Evolutionary conservation across 2,888 invertebrate genomes (phyloP).

Genomic region (Prenolepis imparis): DNA sequence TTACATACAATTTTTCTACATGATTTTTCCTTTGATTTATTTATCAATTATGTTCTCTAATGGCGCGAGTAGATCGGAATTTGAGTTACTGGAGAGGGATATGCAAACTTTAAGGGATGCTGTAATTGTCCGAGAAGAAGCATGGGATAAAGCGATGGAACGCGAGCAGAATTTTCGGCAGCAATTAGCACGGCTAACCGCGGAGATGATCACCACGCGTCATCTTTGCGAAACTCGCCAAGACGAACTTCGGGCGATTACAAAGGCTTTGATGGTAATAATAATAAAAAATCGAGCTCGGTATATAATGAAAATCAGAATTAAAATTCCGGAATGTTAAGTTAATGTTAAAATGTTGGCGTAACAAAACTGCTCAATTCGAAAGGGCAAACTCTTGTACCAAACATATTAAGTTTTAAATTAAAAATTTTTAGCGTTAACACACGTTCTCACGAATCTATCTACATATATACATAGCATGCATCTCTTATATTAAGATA

Average conservation of each 20-base stretch:
- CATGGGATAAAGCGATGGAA: constrained; percentile 78
- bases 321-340: background rate
- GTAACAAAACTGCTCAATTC: background rate
- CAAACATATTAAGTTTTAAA: background rate
- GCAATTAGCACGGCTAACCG: constrained; percentile 79
- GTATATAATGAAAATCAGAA: background rate
- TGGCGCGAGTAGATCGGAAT: constrained; percentile 75
- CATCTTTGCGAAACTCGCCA: constrained; percentile 80
- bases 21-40: background rate
- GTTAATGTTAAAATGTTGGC: background rate
- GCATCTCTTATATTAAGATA: background rate
- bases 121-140: constrained; percentile 78
- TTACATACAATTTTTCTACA: background rate
- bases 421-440: background rate
- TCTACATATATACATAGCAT: background rate
- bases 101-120: constrained; percentile 80
- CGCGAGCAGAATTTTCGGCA: constrained; percentile 80
- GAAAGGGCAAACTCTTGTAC: background rate
- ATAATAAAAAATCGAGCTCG: background rate
- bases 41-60: background rate
- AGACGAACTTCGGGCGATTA: constrained; percentile 76
- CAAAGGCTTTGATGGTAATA: constrained; percentile 52
- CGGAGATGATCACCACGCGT: constrained; percentile 79
- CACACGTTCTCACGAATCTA: background rate
- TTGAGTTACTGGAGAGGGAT: constrained; percentile 80